Conservation (phyloP, 2,113 vertebrate genomes). For the Trematomus loennbergii region DNA sequence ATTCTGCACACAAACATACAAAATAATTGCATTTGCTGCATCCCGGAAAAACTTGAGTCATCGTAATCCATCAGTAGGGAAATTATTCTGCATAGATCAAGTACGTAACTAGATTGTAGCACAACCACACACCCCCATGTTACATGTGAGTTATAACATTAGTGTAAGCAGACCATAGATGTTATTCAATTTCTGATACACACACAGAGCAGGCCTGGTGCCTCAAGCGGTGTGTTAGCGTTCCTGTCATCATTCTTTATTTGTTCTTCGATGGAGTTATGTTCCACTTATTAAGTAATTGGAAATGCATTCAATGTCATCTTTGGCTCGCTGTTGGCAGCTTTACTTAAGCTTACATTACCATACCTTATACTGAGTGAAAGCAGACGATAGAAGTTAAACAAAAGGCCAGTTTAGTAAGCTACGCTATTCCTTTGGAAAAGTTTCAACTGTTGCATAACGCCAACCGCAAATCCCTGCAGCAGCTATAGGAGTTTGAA, state of each 20-base stretch:
- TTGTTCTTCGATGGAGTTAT: background rate
- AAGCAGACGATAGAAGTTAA: background rate
- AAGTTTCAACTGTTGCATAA: background rate
- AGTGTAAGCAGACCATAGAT: constrained; percentile 19
- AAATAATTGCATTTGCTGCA: constrained; percentile 35
- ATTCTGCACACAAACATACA: constrained; percentile 1
- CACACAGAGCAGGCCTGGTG: background rate
- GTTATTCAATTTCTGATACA: constrained; percentile 17
- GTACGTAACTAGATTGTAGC: constrained; percentile 40
- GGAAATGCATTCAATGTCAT: background rate
- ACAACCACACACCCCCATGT: background rate
- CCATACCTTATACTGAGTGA: background rate
- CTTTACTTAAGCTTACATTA: background rate
- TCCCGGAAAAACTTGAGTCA: constrained; percentile 23
- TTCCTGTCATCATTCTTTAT: background rate
- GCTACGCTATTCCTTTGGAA: background rate
- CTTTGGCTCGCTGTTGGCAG: background rate
- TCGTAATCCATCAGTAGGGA: constrained; percentile 24
- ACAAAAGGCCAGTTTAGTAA: background rate
- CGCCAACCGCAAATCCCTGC: background rate
- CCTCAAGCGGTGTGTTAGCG: background rate
- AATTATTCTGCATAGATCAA: constrained; percentile 16
- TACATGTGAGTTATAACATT: constrained; percentile 22
- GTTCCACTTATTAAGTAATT: background rate
- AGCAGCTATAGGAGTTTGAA: background rate